Evolutionary conservation across 2,113 vertebrate species (phyloP), one percentile per base, ranked within the genome.

Genomic region (Formicarius rufipectus): DNA sequence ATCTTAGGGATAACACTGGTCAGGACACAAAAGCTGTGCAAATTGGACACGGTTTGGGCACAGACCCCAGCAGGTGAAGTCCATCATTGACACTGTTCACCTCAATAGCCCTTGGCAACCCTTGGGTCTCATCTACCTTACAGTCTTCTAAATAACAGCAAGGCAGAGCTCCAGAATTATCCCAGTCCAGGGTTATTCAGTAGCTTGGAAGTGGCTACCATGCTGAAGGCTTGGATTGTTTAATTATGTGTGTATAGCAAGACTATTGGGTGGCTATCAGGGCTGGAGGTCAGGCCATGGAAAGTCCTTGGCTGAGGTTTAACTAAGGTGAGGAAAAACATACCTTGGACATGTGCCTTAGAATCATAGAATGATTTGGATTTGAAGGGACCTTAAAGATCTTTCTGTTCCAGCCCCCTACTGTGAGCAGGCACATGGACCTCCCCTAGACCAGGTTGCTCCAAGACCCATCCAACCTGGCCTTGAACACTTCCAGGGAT

Each of bases 281-380:
- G 21, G 8, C 11, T 82, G 35, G 18, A 86, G 35, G 15, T 28
- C 23, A 56, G 47, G 7, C 14, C 28, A 31, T 78, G 39, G 22
- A 15, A 63, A 47, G 10, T 5, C 30, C 28, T 82, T n/a, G 35
- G 23, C 2, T 80, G 35, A 90, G 37, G 30, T 42, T 35, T 20
- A n/a, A 44, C 10, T 53, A 28, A 40, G 28, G 7, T 11, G 21
- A 33, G 40, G 42, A 40, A 7, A 77, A 71, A 55, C 1, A 24
- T 23, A 0, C 1, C 0, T 2, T 74, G 27, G 21, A 22, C 12
- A 7, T 7, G 45, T 78, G 5, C 3, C 19, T 71, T 52, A 37
- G 39, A 50, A 18, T 60, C 33, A 59, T 13, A 44, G 22, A 28
- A 7, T 60, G 16, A 1, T 40, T 40, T 60, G 45, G 15, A 15